Evolutionary conservation across 2,797 vertebrate genomes (phyloP), one percentile per base, ranked within the genome.

Genomic region (Taenioides sp.): DNA sequence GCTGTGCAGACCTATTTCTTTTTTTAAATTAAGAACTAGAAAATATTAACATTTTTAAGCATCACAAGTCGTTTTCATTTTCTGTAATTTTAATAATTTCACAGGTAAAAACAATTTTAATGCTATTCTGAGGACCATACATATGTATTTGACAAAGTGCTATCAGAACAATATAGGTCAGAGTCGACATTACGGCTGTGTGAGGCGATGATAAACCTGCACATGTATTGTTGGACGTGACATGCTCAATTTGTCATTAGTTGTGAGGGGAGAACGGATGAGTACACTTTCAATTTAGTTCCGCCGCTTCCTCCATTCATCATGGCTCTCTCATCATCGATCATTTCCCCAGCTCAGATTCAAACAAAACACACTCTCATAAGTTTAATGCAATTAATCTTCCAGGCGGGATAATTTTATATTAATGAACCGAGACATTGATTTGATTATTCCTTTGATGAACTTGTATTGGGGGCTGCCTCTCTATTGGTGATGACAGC

Each of bases 231-330:
- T 97, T 96, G 92, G 92, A 94, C 89, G 94, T 95, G 96, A 97
- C 97, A 96, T 94, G 96, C 96, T 96, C 97, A 96, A 97, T 98
- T 98, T 96, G 95, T 99, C 97, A 97, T 97, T 96, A 96, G 95
- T 96, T 97, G 96, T 96, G 96, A 96, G 95, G 92, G 89, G 92
- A 94, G 94, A 96, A 97, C 93, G 96, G 96, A 98, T 98, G 97
- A 97, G 96, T 97, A 96, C 96, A 97, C 97, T 97, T 99, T 96
- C 97, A 98, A 98, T 98, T 99, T 97, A 98, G 96, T 98, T 96
- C 95, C 89, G 95, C 95, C 93, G 96, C 94, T 95, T 96, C 96
- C 95, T 97, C 94, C 96, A 98, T 98, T 96, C 96, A 98, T 98
- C 96, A 97, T 87, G 83, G 85, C 76, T 81, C 92, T 87, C 94